Evolutionary conservation across 2,797 vertebrate genomes (phyloP).

Genomic region (Peromyscus nudipes): DNA sequence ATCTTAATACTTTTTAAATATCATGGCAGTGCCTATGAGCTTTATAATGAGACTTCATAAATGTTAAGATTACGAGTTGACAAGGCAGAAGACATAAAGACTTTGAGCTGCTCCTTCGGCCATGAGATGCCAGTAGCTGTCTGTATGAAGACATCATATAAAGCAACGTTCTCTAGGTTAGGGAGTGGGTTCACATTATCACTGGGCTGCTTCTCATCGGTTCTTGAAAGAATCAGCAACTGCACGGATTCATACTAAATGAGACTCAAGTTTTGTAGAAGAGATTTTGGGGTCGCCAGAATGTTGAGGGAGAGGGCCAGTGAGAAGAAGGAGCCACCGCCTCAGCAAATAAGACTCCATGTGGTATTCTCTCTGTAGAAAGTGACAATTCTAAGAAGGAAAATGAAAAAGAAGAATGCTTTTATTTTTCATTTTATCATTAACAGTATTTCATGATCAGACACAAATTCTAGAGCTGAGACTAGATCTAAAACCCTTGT

Average conservation of each 20-base stretch:
- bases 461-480: neutral
- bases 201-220: neutral
- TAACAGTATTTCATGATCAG: neutral
- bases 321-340: neutral
- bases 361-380: neutral
- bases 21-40: neutral
- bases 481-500: neutral
- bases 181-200: no score
- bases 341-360: neutral
- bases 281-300: neutral
- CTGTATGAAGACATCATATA: neutral
- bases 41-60: slow-evolving; percentile 2
- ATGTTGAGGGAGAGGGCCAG: neutral
- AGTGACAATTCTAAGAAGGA: neutral
- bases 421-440: neutral
- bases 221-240: neutral
- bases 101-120: neutral
- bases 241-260: neutral
- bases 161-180: neutral
- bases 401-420: neutral
- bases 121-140: neutral
- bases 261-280: neutral
- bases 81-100: neutral
- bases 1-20: neutral
- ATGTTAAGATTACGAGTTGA: neutral